Base-by-base conservation (phyloP, 2,888 invertebrate species). In the Napeogenes sylphis region DNA sequence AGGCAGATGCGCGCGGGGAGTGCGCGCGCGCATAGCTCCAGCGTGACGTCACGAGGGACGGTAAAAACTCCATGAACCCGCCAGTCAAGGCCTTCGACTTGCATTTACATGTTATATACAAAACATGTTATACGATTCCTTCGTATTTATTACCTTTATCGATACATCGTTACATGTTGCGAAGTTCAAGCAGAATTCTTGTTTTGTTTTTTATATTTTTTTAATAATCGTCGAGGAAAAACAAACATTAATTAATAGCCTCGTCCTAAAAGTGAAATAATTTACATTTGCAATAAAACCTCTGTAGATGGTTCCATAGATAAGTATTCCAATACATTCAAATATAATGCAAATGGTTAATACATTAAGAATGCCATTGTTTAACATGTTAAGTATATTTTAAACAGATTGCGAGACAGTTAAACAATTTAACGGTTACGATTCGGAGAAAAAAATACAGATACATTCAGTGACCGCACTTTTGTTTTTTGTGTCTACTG, bases 61-160 rank as follows among this genome's bases (percentile, higher is more conserved):
- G 83, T 71, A 86, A 85, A 85, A 87, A 85, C 80, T 75, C 83
- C 83, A 76, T 87, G 87, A 88, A 88, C 89, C 81, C 83, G 75
- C 75, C 76, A 83, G 80, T 84, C 88, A 88, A 87, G 89, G 88
- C 75, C 85, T 82, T 71, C 73, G 72, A 71, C 80, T 83, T 77
- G 82, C 82, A 83, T 84, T 83, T 81, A 68, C 66, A 70, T 70
- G 61, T 67, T 65, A 63, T 67, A 67, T 63, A 61, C 55, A 63
- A 42, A 67, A 61, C 65, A 35, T 63, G 58, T 67, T 62, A 62
- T 60, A 61, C 59, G 58, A 63, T 57, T 56, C 53, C 56, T 55
- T 67, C 63, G 61, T 58, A 65, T 65, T 67, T 67, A 67, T 67
- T 65, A 61, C 65, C 67, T 59, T 58, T 65, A 65, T 65, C 61